Conservation (phyloP, 2,888 invertebrate genomes). For the Acanthococcus lagerstroemiae region DNA sequence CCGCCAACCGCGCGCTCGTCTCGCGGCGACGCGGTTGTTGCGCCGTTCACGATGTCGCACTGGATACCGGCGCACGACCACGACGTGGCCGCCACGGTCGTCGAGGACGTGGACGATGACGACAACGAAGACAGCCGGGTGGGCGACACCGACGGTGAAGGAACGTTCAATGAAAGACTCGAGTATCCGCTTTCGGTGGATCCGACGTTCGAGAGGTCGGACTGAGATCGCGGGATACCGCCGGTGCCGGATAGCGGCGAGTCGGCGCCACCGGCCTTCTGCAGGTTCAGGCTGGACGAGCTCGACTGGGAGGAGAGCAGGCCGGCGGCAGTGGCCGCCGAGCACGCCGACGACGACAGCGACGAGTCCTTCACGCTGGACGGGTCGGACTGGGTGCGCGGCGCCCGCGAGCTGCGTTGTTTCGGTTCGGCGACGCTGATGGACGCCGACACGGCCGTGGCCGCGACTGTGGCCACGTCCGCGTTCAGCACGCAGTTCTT, state of each 20-base stretch:
- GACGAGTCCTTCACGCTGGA: slow-evolving; percentile 35
- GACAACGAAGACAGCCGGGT: slow-evolving; percentile 27
- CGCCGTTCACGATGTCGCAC: slow-evolving; percentile 18
- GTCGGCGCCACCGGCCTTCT: slow-evolving; percentile 30
- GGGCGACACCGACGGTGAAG: slow-evolving; percentile 33
- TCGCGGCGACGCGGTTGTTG: neutral
- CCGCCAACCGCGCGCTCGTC: neutral
- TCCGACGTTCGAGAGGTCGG: slow-evolving; percentile 33
- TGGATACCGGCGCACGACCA: slow-evolving; percentile 29
- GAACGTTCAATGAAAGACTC: slow-evolving; percentile 32
- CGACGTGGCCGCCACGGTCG: neutral
- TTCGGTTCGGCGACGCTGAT: neutral
- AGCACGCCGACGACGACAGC: slow-evolving; percentile 12
- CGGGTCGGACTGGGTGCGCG: slow-evolving; percentile 38
- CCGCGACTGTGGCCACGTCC: slow-evolving; percentile 5
- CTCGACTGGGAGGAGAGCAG: neutral
- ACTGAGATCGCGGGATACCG: slow-evolving; percentile 33
- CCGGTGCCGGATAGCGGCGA: neutral
- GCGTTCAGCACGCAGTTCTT: slow-evolving; percentile 32
- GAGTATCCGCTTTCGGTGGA: slow-evolving; percentile 38
- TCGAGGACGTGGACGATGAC: neutral
- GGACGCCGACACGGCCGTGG: slow-evolving; percentile 8
- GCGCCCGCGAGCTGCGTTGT: slow-evolving; percentile 33
- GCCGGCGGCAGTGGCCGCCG: neutral
- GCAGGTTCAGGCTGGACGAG: neutral